Percentiles rank a stretch among this genome's conserved stretches.
These are phyloP conservation scores for Diploscapter pachys DNA, from an alignment of 1,140 invertebrate species.

Conservation along the genomic window DNA sequence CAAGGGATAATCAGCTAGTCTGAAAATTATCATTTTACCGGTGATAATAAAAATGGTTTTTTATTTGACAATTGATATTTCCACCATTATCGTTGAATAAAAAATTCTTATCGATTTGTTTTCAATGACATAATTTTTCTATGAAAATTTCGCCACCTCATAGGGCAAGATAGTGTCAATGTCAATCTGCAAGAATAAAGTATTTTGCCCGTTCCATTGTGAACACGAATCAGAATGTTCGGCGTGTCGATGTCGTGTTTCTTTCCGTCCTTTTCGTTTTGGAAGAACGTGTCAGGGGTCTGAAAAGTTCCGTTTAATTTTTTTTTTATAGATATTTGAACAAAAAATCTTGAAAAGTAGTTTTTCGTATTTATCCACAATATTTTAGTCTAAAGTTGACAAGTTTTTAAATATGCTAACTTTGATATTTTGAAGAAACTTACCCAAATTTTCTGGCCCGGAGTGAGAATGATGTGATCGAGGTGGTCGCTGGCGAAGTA, in stretches of 20 bases:
- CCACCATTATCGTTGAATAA: too few relatives aligned
- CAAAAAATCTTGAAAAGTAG: background rate
- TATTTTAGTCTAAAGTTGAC: too few relatives aligned
- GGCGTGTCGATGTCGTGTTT: constrained; percentile 77
- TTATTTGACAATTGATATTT: too few relatives aligned
- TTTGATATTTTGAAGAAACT: background rate
- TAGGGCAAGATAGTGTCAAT: constrained; percentile 83
- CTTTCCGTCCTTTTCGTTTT: constrained; percentile 90
- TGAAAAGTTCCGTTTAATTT: constrained; percentile 10
- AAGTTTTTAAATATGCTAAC: too few relatives aligned
- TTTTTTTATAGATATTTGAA: background rate
- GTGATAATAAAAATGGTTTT: constrained; percentile 65
- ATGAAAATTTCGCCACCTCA: constrained; percentile 64
- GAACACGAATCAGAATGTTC: constrained; percentile 86
- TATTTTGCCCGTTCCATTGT: constrained; percentile 74
- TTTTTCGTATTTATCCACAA: too few relatives aligned
- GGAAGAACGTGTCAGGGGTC: constrained; percentile 94
- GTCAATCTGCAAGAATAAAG: constrained; percentile 92
- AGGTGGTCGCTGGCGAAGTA: constrained; percentile 68
- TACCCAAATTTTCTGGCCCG: constrained; percentile 76
- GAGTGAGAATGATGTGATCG: constrained; percentile 54
- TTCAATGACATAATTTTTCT: too few relatives aligned
- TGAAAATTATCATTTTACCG: constrained; percentile 65
- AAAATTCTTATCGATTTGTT: too few relatives aligned
- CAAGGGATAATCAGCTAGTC: constrained; percentile 69